Evolutionary conservation across 2,888 invertebrate genomes (phyloP), one percentile per base, ranked within the genome.

Genomic region (Tolmerus cingulatus): DNA sequence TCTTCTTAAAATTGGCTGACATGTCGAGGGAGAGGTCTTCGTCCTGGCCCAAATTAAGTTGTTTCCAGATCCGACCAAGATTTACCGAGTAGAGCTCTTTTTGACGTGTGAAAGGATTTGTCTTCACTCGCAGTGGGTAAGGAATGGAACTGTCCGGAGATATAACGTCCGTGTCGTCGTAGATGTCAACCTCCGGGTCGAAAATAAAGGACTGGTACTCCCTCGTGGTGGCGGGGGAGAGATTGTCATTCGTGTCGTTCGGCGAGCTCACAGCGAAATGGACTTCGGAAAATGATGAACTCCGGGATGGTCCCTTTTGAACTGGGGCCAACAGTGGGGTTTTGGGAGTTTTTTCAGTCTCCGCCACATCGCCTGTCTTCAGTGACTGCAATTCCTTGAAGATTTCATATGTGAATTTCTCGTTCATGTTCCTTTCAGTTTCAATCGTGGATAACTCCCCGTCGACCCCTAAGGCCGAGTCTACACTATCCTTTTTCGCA

Each of bases 31-130:
- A 89, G 9, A 89, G 55, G 87, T 90, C 89, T 3, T 90, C 90
- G 23, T 89, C 89, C 87, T 90, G 90, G 5, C 90, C 90, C 0
- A 90, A 88, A 88, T 90, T 90, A 30, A 90, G 86, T 86, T 90
- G 90, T 76, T 90, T 94, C 95, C 95, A 95, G 43, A 95, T 94
- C 34, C 95, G 92, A 0, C 95, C 95, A 78, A 95, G 91, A 90
- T 94, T 95, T 19, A 94, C 90, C 0, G 93, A 93, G 89, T 93
- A 93, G 90, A 93, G 90, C 89, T 93, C 93, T 89, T 94, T 92
- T 89, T 93, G 93, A 0, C 91, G 89, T 0, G 90, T 90, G 78
- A 90, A 90, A 3, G 90, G 90, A 87, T 90, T 90, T 27, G 89
- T 89, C 88, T 90, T 90, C 1, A 90, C 89, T 7, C 90, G 88